Evolutionary conservation across 2,888 invertebrate species (phyloP).

Genomic region (Ophioninae sp.): DNA sequence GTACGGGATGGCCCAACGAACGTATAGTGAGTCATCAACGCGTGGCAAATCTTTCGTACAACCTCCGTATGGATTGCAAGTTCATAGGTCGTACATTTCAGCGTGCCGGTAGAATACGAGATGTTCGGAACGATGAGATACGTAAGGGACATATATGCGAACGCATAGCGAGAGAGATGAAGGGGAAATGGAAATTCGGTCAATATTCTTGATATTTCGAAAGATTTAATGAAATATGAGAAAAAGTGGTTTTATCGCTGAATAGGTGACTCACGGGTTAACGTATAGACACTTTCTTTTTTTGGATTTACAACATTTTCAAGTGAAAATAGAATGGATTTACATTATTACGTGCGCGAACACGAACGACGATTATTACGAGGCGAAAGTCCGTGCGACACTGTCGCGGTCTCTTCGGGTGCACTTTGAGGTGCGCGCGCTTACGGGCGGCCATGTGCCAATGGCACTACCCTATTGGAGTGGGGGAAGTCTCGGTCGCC

Average conservation of each 20-base stretch:
- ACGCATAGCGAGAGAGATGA: constrained; percentile 22
- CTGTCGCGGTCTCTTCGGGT: constrained; percentile 34
- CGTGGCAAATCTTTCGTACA: background rate
- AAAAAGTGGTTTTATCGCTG: constrained; percentile 1
- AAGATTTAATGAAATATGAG: constrained; percentile 18
- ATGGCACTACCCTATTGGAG: constrained; percentile 4
- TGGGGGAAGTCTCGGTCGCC: background rate
- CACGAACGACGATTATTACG: background rate
- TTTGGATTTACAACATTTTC: constrained; percentile 3
- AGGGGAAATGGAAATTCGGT: constrained; percentile 37
- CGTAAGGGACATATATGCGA: background rate
- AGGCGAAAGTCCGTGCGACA: background rate
- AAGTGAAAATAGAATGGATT: constrained; percentile 14
- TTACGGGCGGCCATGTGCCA: constrained; percentile 50
- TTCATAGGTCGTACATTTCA: background rate
- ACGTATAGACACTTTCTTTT: constrained; percentile 2
- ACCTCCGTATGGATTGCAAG: background rate
- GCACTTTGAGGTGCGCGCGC: constrained; percentile 35
- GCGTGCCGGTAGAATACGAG: constrained; percentile 17
- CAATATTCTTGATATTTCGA: constrained; percentile 38
- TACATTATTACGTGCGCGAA: background rate
- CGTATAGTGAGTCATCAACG: background rate
- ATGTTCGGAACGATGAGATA: constrained; percentile 7
- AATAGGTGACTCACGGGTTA: constrained; percentile 27
- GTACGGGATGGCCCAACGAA: background rate